Evolutionary conservation across 2,797 vertebrate genomes (phyloP).

Genomic region (Pitangus sulphuratus): DNA sequence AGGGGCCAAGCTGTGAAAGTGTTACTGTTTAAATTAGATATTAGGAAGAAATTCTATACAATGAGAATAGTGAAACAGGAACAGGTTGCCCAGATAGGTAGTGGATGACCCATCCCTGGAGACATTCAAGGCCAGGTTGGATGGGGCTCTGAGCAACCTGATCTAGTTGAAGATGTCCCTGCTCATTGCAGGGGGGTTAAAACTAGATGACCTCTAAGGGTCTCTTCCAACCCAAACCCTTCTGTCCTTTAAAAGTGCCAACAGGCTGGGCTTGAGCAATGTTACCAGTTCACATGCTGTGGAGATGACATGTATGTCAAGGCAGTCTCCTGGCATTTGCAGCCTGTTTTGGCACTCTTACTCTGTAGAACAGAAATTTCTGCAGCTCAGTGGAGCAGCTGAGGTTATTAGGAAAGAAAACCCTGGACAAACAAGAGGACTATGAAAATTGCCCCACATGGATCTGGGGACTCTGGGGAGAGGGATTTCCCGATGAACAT

Average conservation of each 20-base stretch:
- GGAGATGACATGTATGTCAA: fast-evolving
- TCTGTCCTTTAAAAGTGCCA: not conserved
- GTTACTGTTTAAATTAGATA: not conserved
- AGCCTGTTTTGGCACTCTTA: not conserved
- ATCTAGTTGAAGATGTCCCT: not conserved
- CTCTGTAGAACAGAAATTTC: not conserved
- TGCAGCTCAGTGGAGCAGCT: not conserved
- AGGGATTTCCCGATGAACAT: not conserved
- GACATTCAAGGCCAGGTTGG: not conserved
- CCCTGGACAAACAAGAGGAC: not conserved
- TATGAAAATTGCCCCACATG: not conserved
- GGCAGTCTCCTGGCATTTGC: not conserved
- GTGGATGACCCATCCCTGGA: not conserved
- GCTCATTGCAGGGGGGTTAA: not conserved
- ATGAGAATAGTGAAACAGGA: not conserved
- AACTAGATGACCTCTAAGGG: not conserved
- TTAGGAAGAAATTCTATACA: not conserved
- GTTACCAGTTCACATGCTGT: not conserved
- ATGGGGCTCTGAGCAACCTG: not conserved
- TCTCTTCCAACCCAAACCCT: not conserved
- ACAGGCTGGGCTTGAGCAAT: not conserved
- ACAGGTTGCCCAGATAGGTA: not conserved
- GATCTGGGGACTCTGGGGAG: not conserved
- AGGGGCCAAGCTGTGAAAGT: fast-evolving
- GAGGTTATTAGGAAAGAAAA: not conserved